These are phyloP conservation scores for Sinohyriopsis cumingii DNA, from an alignment of 2,888 invertebrate species.

Conservation along the genomic window DNA sequence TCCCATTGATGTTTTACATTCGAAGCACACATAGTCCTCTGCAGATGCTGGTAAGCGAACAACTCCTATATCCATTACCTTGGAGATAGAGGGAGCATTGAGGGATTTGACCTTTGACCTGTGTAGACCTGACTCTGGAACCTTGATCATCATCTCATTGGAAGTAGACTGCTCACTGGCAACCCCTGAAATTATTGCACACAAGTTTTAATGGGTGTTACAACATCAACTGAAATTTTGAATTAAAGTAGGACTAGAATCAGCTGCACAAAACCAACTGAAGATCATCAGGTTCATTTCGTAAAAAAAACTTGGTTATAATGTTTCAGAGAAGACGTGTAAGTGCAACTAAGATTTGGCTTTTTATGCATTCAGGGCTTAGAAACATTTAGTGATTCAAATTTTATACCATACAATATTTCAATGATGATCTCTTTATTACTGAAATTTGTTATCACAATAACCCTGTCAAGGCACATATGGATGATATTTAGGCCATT, in stretches of 20 bases:
- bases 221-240: too few species aligned
- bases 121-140: slow-evolving; percentile 41
- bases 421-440: too few species aligned
- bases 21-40: slow-evolving; percentile 57
- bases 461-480: too few species aligned
- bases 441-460: too few species aligned
- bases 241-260: background rate
- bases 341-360: too few species aligned
- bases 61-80: slow-evolving; percentile 54
- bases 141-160: slow-evolving; percentile 60
- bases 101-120: slow-evolving; percentile 58
- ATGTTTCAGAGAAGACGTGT: too few species aligned
- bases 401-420: too few species aligned
- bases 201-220: too few species aligned
- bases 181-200: slow-evolving; percentile 1
- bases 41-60: slow-evolving; percentile 41
- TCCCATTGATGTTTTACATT: slow-evolving; percentile 66
- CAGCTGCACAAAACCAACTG: background rate
- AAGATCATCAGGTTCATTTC: background rate
- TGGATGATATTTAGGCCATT: too few species aligned
- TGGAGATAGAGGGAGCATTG: slow-evolving; percentile 63
- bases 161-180: slow-evolving; percentile 37
- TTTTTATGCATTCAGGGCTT: too few species aligned
- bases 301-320: too few species aligned
- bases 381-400: too few species aligned